These are phyloP conservation scores for Rhynchomys soricoides DNA, from an alignment of 2,113 vertebrate species.

Conservation along the genomic window DNA sequence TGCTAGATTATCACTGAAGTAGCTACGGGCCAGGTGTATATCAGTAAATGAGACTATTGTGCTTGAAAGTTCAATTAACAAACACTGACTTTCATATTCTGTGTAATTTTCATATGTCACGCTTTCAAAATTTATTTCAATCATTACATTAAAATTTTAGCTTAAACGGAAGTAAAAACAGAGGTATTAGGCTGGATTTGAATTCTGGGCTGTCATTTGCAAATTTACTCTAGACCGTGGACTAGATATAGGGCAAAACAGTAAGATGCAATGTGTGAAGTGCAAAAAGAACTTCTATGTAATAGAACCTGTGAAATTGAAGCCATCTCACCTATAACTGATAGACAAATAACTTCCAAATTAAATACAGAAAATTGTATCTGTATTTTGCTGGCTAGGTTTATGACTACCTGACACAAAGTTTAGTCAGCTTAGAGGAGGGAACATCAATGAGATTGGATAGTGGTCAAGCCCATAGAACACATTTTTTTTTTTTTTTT, in stretches of 20 bases:
- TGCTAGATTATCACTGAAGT: neutral
- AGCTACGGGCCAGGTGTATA: neutral
- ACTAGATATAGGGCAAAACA: neutral
- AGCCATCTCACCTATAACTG: neutral
- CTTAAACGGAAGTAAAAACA: neutral
- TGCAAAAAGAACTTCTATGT: neutral
- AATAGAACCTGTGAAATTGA: neutral
- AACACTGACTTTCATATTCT: neutral
- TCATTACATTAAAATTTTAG: neutral
- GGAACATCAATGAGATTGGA: neutral
- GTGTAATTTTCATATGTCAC: neutral
- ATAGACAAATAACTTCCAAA: neutral
- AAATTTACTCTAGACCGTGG: neutral
- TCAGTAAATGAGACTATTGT: neutral
- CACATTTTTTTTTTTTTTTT: neutral
- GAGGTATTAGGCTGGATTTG: neutral
- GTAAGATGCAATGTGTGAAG: neutral
- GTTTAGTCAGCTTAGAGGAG: neutral
- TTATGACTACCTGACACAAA: neutral
- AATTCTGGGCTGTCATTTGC: neutral
- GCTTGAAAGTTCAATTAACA: neutral
- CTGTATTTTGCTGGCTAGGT: neutral
- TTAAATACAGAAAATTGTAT: neutral
- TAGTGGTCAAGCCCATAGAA: neutral
- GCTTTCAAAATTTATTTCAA: neutral